These are phyloP conservation scores for Cheiracanthium punctorium DNA, from an alignment of 2,888 invertebrate species.

Conservation along the genomic window DNA sequence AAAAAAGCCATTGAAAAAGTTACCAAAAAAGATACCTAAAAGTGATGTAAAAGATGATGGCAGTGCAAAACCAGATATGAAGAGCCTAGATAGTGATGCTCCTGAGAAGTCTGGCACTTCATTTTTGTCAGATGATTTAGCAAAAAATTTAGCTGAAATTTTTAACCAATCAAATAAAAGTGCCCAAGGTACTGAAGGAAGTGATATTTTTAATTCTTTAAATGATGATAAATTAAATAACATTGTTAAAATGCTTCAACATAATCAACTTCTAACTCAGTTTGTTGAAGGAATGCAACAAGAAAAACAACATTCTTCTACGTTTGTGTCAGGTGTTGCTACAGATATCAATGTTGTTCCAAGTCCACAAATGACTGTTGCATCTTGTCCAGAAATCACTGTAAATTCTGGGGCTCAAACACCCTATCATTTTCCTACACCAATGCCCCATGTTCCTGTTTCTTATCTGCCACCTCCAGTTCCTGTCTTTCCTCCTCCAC, in stretches of 20 bases:
- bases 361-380: too few relatives aligned
- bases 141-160: neutral
- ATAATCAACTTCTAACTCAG: neutral
- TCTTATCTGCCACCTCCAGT: too few relatives aligned
- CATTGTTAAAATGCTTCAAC: neutral
- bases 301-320: neutral
- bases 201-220: neutral
- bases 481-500: too few relatives aligned
- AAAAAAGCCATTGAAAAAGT: neutral
- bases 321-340: too few relatives aligned
- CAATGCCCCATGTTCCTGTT: too few relatives aligned
- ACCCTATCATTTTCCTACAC: too few relatives aligned
- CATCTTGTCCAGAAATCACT: too few relatives aligned
- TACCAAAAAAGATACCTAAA: neutral
- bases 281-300: neutral
- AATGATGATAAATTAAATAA: neutral
- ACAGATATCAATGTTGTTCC: too few relatives aligned
- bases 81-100: neutral
- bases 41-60: neutral
- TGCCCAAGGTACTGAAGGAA: neutral
- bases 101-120: neutral
- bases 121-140: neutral
- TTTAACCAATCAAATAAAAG: neutral
- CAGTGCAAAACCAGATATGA: neutral
- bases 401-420: too few relatives aligned